Evolutionary conservation across 2,797 vertebrate species (phyloP).

Genomic region (Okamejei kenojei): DNA sequence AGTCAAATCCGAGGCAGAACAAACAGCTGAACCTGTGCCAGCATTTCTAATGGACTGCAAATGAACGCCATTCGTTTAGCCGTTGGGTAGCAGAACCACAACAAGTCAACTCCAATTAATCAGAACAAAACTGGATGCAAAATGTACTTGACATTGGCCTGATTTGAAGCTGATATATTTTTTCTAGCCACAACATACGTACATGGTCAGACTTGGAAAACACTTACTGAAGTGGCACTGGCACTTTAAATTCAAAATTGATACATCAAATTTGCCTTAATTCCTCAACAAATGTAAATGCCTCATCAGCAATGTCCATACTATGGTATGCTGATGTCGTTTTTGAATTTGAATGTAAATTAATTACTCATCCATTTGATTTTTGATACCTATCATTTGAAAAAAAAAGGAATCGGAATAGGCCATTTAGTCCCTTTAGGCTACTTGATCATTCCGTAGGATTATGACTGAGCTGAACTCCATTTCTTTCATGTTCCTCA

Average conservation of each 20-base stretch:
- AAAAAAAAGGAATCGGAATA: background rate
- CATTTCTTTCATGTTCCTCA: background rate
- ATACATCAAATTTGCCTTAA: background rate
- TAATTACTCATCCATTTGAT: background rate
- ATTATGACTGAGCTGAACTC: background rate
- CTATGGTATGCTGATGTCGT: background rate
- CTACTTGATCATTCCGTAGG: background rate
- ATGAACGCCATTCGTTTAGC: background rate
- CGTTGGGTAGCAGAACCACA: background rate
- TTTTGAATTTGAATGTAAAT: constrained; percentile 1
- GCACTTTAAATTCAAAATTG: background rate
- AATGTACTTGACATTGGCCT: background rate
- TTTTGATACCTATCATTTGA: background rate
- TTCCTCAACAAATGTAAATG: background rate
- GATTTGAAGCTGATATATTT: background rate
- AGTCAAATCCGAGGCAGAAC: background rate
- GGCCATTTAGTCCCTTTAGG: background rate
- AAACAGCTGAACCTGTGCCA: background rate
- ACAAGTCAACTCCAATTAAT: background rate
- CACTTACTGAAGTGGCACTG: background rate
- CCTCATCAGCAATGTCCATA: background rate
- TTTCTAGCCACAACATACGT: background rate
- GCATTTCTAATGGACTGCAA: background rate
- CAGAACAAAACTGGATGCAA: background rate
- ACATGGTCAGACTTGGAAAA: background rate